Base-by-base conservation (phyloP, 2,797 vertebrate species). In the Macroramphosus scolopax region DNA sequence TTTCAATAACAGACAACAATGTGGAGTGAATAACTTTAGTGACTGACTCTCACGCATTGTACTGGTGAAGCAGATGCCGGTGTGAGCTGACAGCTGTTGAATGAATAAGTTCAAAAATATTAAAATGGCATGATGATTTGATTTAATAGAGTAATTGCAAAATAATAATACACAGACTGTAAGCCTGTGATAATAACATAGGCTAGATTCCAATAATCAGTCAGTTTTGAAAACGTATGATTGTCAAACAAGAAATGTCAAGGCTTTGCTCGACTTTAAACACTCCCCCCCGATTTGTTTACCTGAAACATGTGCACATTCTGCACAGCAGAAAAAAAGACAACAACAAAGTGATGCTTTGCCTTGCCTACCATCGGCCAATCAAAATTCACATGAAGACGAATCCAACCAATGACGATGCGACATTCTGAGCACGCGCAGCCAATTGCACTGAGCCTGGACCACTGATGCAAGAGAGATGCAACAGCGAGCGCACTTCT, bases 381-480 rank as follows among this genome's bases (percentile, higher is more conserved):
- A 91, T 91, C 61, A 81, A 5, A 80, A 51, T 73, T 51, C 51
- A 63, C 51, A 40, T 53, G 41, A 2, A 51, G 52, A 37, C 5
- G 10, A 22, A 45, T 47, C 20, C 41, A 60, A 41, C 91, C 90
- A 91, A 91, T 91, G 7, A 70, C 12, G 34, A 36, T 20, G 5
- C 56, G 34, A 22, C 60, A 65, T 41, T 35, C 49, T 41, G 36
- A 33, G 49, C 20, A 16, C 22, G 30, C 17, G 28, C 72, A 78
- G 77, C 91, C 82, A 92, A 91, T 87, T 24, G 63, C 60, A 39
- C 1, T 34, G 52, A 51, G 75, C 56, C 33, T 57, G 52, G 45
- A 75, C 53, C 83, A 84, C 89, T 92, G 91, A 92, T 91, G 91
- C 91, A 92, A 92, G 78, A 81, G 76, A 72, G 68, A 82, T 89